Base-by-base conservation (phyloP, 2,113 vertebrate genomes). In the Genyomyrus donnyi region DNA sequence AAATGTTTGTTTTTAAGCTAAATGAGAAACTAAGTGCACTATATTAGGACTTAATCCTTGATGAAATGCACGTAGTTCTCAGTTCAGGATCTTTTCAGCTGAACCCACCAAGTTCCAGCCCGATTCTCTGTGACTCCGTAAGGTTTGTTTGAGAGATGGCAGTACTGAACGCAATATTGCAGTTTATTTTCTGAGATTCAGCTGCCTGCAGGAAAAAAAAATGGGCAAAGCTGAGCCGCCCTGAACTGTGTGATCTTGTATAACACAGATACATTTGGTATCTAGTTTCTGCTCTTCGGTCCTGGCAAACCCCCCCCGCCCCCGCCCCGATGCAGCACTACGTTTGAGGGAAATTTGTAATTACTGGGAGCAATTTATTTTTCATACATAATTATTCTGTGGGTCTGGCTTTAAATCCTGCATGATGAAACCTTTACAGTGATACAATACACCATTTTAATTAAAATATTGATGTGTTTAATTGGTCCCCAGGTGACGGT, bases 311-410 rank as follows among this genome's bases (percentile, higher is more conserved):
- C 48, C 48, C 46, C 1, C 27, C 31, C 70, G 1, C 15, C 27
- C 66, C 10, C 70, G 4, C 15, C 70, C 1, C 1, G 1, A 74
- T 35, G 31, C 31, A 27, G 9, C 58, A 27, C 9, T 10, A 27
- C 24, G 3, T 66, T 80, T 80, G 35, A 80, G 35, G 5, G 74
- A 83, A 45, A 83, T 17, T 46, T 85, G 42, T 85, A 45, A 85
- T 85, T 48, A 85, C 35, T 24, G 42, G 19, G 24, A 46, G 17
- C 39, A 48, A 24, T 46, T 42, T 46, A 48, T 45, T 85, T 24
- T 46, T 85, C 39, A 85, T 24, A 24, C 83, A 85, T 85, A 85
- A 85, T 85, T 85, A n/a, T 46, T 45, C 83, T 48, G 83, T n/a
- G 45, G 83, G 42, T 84, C 80, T 84, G 45, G 5, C 39, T 85